A percentile compares a stretch with the other conserved stretches of the same genome.
phyloP scores from a whole-genome alignment of 1,140 invertebrate species.

The Penaeus vannamei region DNA sequence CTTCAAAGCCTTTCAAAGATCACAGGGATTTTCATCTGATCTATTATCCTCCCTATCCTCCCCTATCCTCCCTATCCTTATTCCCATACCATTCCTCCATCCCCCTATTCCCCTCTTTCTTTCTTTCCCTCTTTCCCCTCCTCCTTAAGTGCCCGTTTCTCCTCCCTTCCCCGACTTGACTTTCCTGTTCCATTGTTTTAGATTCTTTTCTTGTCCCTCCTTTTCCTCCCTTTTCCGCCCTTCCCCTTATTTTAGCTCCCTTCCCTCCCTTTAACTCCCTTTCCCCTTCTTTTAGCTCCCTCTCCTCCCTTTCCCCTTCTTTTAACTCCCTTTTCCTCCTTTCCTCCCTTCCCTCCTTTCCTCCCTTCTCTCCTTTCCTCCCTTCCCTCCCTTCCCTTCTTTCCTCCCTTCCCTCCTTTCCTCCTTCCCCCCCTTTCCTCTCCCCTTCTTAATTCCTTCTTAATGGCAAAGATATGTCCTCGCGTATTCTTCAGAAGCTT shows the following conservation, averaged over 20 bases:
- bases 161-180: too few relatives aligned
- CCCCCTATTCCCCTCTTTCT: neutral
- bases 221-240: neutral
- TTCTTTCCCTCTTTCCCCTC: neutral
- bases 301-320: neutral
- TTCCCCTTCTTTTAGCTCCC: neutral
- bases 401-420: too few relatives aligned
- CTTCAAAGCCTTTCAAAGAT: too few relatives aligned
- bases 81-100: neutral
- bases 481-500: too few relatives aligned
- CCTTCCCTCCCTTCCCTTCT: too few relatives aligned
- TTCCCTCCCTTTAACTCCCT: neutral
- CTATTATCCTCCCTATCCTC: neutral
- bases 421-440: too few relatives aligned
- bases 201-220: neutral
- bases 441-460: too few relatives aligned
- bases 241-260: neutral
- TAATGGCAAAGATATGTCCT: too few relatives aligned
- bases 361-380: too few relatives aligned
- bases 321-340: too few relatives aligned
- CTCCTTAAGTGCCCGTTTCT: neutral
- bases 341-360: too few relatives aligned
- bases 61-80: neutral
- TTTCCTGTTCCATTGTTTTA: neutral
- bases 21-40: too few relatives aligned